Conservation (phyloP, 2,797 vertebrate species). For the Leptoclinus maculatus region DNA sequence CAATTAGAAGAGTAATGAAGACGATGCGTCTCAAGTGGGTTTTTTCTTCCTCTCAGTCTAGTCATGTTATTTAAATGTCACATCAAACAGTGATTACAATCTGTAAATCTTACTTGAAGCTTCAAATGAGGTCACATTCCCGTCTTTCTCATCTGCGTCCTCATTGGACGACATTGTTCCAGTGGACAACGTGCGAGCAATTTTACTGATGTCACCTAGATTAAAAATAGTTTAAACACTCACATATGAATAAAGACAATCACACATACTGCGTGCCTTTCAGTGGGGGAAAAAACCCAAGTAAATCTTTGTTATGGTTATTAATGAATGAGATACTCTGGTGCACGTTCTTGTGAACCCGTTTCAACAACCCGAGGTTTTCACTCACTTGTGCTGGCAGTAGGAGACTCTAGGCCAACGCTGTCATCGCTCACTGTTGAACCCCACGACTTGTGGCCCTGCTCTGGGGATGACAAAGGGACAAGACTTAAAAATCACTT, state of each 20-base stretch:
- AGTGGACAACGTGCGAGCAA: slow-evolving; percentile 85
- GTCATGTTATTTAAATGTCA: not conserved
- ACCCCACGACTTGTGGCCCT: slow-evolving; percentile 95
- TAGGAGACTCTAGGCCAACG: slow-evolving; percentile 82
- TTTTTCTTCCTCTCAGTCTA: not conserved
- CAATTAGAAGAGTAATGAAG: not conserved
- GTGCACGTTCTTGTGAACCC: not conserved
- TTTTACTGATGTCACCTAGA: slow-evolving; percentile 88
- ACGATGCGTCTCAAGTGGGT: not conserved
- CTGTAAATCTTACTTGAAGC: slow-evolving; percentile 80
- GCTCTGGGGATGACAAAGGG: slow-evolving; percentile 78
- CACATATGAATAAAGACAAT: not conserved
- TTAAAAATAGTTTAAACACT: not conserved
- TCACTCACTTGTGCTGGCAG: slow-evolving; percentile 80
- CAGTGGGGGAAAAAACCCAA: not conserved
- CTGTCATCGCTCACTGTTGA: slow-evolving; percentile 87
- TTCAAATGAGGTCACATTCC: slow-evolving; percentile 84
- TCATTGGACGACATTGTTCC: slow-evolving; percentile 90
- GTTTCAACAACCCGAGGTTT: too few relatives aligned
- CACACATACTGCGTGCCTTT: not conserved
- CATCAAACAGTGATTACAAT: not conserved
- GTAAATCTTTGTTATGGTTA: not conserved
- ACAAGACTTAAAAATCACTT: not conserved
- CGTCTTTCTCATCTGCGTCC: slow-evolving; percentile 88
- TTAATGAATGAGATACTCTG: not conserved